phyloP scores from a whole-genome alignment of 2,888 invertebrate genomes.

The Chaetoderma sp. region DNA sequence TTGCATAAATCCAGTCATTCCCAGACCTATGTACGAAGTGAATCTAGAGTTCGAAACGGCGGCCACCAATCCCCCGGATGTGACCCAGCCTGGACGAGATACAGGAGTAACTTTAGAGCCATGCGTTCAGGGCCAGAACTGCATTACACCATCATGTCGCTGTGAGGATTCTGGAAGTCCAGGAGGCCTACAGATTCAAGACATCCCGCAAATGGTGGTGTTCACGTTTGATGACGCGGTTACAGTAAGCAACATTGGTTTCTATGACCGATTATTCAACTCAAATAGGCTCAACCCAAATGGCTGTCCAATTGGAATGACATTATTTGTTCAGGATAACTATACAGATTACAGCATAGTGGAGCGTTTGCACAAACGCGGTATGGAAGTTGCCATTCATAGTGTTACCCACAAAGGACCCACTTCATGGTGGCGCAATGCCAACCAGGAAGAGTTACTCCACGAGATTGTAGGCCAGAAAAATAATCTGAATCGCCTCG shows the following conservation, averaged over 20 bases:
- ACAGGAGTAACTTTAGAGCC: background rate
- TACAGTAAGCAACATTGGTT: conserved; percentile 37
- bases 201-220: conserved; percentile 54
- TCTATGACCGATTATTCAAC: conserved; percentile 44
- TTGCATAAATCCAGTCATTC: no score
- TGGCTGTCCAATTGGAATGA: conserved; percentile 82
- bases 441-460: conserved; percentile 42
- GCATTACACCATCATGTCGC: background rate
- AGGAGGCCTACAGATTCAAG: conserved; percentile 28
- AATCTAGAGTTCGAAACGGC: no score
- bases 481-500: conserved; percentile 40
- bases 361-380: conserved; percentile 89
- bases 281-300: conserved; percentile 74
- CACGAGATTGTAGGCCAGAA: conserved; percentile 48
- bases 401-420: conserved; percentile 80
- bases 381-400: conserved; percentile 86
- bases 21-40: no score
- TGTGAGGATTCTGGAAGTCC: background rate
- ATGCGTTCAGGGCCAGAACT: background rate
- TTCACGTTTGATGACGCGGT: conserved; percentile 56
- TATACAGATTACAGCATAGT: conserved; percentile 99
- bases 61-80: no score
- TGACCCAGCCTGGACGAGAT: no score
- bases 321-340: conserved; percentile 98
- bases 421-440: conserved; percentile 81